Evolutionary conservation across 2,797 vertebrate species (phyloP).

Genomic region (Tadarida brasiliensis): DNA sequence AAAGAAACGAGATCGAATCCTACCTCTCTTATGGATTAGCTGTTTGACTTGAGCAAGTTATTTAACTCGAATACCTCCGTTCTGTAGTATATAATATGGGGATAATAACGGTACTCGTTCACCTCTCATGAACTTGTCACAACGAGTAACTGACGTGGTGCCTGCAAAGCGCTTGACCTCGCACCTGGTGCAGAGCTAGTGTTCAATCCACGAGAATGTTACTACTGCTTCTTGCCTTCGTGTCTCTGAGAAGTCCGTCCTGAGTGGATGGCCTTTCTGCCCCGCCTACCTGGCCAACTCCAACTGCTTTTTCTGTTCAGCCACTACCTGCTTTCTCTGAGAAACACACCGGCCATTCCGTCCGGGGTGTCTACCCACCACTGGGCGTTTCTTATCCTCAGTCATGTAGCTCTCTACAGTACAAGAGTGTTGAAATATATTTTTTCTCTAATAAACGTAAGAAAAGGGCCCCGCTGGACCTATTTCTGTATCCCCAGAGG

Average conservation of each 20-base stretch:
- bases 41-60: not conserved
- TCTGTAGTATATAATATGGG: not conserved
- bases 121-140: not conserved
- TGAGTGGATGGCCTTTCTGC: not conserved
- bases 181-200: no score
- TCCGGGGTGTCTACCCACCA: no score
- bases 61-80: not conserved
- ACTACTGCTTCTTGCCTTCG: no score
- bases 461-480: no score
- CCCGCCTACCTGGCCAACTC: not conserved
- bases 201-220: no score
- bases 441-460: not conserved
- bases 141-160: not conserved
- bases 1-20: not conserved
- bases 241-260: not conserved
- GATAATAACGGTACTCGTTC: no score
- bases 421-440: not conserved
- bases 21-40: not conserved
- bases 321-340: not conserved
- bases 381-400: not conserved
- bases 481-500: not conserved
- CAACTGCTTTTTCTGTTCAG: not conserved
- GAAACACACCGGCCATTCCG: no score
- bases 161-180: fast-evolving
- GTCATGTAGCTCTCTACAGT: no score